Evolutionary conservation across 1,140 invertebrate species (phyloP).

Genomic region (Ostrea denselamellosa): DNA sequence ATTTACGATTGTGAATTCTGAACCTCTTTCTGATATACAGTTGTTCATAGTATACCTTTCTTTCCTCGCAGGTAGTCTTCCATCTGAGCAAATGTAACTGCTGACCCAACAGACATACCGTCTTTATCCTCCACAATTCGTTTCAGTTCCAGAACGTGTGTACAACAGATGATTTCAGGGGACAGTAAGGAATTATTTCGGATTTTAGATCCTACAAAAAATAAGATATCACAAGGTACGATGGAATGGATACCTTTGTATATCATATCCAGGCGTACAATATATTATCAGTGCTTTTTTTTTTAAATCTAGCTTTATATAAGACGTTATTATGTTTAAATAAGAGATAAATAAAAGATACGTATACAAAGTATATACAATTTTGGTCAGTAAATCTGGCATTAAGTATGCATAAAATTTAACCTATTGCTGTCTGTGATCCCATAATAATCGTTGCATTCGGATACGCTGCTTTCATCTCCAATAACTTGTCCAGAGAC

Average conservation of each 20-base stretch:
- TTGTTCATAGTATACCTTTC: conserved; percentile 38
- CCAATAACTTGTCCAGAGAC: background rate
- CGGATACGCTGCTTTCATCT: background rate
- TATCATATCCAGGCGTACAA: too few species aligned
- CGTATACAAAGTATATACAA: background rate
- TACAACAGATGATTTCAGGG: conserved; percentile 87
- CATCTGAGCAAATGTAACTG: conserved; percentile 87
- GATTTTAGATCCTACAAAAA: conserved; percentile 45
- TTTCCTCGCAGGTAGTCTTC: conserved; percentile 80
- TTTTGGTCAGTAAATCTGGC: background rate
- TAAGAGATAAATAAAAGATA: background rate
- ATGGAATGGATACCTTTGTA: too few species aligned
- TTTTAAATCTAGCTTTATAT: too few species aligned
- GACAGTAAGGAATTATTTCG: conserved; percentile 43
- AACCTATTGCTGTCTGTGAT: conserved; percentile 13
- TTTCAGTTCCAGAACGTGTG: conserved; percentile 85
- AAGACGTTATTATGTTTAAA: background rate
- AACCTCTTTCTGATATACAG: too few species aligned
- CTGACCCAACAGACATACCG: conserved; percentile 86
- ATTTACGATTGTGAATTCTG: too few species aligned
- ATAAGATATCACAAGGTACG: background rate
- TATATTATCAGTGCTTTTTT: too few species aligned
- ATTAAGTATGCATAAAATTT: background rate
- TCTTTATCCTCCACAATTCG: conserved; percentile 73
- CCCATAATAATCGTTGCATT: conserved; percentile 27